These are phyloP conservation scores for Scolopax bukidnonensis DNA, from an alignment of 2,797 vertebrate species.

Conservation along the genomic window DNA sequence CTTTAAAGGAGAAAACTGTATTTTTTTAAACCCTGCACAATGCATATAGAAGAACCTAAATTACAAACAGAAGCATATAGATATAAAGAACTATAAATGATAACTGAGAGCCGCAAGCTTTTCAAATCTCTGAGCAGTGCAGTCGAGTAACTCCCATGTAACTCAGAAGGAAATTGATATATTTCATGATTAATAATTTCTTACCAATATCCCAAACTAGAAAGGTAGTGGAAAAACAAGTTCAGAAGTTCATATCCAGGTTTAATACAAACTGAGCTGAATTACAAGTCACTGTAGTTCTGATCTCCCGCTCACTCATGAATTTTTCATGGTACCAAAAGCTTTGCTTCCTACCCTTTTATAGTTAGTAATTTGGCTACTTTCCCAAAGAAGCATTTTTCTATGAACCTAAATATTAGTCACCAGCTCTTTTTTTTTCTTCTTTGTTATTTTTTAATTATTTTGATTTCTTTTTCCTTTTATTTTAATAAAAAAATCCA, in stretches of 20 bases:
- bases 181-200: background rate
- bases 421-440: background rate
- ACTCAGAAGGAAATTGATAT: background rate
- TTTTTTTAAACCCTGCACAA: background rate
- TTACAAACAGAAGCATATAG: background rate
- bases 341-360: slow-evolving; percentile 60
- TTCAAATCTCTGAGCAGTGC: background rate
- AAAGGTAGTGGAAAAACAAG: background rate
- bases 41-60: background rate
- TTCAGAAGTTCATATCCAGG: slow-evolving; percentile 26
- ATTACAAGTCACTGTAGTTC: slow-evolving; percentile 54
- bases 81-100: background rate
- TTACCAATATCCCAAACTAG: background rate
- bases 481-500: slow-evolving; percentile 24
- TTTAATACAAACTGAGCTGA: slow-evolving; percentile 6
- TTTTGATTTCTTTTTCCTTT: background rate
- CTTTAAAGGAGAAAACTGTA: background rate
- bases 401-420: slow-evolving; percentile 47
- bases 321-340: slow-evolving; percentile 57
- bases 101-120: background rate
- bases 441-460: slow-evolving; percentile 51
- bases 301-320: slow-evolving; percentile 51
- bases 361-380: slow-evolving; percentile 54
- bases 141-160: background rate
- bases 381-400: slow-evolving; percentile 61